Base-by-base conservation (phyloP, 2,113 vertebrate genomes). In the Ictalurus punctatus region DNA sequence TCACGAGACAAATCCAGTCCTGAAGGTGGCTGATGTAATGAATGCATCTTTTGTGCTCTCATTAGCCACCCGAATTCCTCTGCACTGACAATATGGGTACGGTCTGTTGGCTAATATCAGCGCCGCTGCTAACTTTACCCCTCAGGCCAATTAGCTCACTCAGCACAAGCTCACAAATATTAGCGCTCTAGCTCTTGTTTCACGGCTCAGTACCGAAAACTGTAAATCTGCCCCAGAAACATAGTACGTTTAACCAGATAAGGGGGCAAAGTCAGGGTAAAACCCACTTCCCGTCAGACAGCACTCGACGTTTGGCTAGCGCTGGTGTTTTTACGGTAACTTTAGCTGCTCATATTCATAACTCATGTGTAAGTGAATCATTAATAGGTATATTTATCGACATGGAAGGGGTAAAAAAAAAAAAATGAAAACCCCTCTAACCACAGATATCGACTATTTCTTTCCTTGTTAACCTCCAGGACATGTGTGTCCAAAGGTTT, bases 201-300 rank as follows among this genome's bases (percentile, higher is more conserved):
- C 93, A 94, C 88, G 82, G 88, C 90, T 90, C 90, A 71, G 91
- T 92, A 91, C 76, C 90, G 88, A 89, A 85, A 92, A 90, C 93
- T 90, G 93, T 95, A 95, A 96, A 95, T 93, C 93, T 95, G 92
- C 93, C 93, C 71, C 78, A 89, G 84, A 84, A 91, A 87, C 92
- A 92, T 89, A 87, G 91, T 30, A 87, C 86, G 65, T 93, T 93
- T 92, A 92, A 94, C 90, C 92, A 93, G 93, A 95, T 94, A 94
- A 94, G 27, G 93, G 90, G 92, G 89, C 92, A 91, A 92, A 87
- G 92, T 90, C 87, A 93, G 90, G 89, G 78, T 34, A 52, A 86
- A 76, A 37, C 61, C 81, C 89, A 30, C 92, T 91, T 90, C 84
- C 90, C 89, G 37, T 76, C 56, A 76, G 69, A 90, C 89, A 92